Evolutionary conservation across 2,888 invertebrate species (phyloP).

Genomic region (Embidobia sp.): DNA sequence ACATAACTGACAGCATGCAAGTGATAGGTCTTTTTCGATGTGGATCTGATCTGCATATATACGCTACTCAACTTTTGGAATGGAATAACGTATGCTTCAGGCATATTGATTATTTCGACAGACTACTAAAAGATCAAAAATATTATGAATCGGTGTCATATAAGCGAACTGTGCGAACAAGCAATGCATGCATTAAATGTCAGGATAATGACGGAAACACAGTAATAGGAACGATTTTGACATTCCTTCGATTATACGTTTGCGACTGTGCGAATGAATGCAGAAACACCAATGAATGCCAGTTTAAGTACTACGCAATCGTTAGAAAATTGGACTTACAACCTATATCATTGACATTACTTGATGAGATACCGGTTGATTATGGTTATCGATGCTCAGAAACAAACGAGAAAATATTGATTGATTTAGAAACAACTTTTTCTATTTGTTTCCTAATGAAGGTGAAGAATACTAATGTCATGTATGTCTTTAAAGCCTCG

Average conservation of each 20-base stretch:
- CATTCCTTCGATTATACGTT: neutral
- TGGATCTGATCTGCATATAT: neutral
- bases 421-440: neutral
- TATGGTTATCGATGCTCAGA: neutral
- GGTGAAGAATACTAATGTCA: neutral
- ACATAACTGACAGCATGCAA: neutral
- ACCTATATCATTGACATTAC: neutral
- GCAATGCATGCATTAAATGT: neutral
- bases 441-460: neutral
- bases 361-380: neutral
- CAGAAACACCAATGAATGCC: neutral
- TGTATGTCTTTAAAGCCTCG: too few species aligned
- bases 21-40: neutral
- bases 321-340: neutral
- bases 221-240: neutral
- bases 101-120: neutral
- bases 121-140: neutral
- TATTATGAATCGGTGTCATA: neutral
- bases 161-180: neutral
- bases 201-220: neutral
- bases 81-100: neutral
- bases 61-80: neutral
- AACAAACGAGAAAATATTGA: neutral
- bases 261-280: neutral
- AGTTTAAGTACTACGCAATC: neutral